Conservation (phyloP, 2,797 vertebrate species). For the Otolemur crassicaudatus region DNA sequence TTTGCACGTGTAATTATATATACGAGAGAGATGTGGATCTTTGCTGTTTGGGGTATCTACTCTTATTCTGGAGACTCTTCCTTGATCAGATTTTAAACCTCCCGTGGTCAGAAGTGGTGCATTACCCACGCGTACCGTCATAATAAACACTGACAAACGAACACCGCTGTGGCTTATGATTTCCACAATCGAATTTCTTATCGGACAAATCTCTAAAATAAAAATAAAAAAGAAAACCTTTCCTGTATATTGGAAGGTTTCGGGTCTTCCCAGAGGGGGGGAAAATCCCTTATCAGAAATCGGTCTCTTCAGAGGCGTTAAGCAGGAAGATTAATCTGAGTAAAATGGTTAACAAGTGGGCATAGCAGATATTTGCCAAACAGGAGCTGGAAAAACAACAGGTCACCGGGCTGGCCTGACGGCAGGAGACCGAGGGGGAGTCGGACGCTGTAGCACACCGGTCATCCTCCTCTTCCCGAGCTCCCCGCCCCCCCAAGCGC, state of each 20-base stretch:
- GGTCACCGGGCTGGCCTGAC: conserved; percentile 73
- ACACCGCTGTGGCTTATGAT: not conserved
- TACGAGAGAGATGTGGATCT: conserved; percentile 9
- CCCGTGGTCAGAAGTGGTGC: conserved; percentile 13
- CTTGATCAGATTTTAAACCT: conserved; percentile 37
- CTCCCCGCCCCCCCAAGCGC: conserved; percentile 63
- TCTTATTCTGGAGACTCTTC: conserved; percentile 55
- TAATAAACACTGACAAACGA: conserved; percentile 60
- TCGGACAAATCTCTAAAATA: conserved; percentile 20
- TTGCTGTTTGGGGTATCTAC: not conserved
- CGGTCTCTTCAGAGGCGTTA: conserved; percentile 9
- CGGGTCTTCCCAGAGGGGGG: not conserved
- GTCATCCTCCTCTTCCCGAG: conserved; percentile 44
- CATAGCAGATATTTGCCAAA: conserved; percentile 63
- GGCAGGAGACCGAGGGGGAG: conserved; percentile 67
- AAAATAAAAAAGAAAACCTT: not conserved
- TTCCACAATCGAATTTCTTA: conserved; percentile 42
- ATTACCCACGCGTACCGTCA: not conserved
- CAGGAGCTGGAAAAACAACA: conserved; percentile 81
- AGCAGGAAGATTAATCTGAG: conserved; percentile 49
- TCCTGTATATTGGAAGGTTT: conserved; percentile 57
- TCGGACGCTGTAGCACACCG: conserved; percentile 35
- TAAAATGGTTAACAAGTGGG: conserved; percentile 84
- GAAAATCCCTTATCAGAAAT: conserved; percentile 41
- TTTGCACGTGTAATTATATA: conserved; percentile 62